Conservation (phyloP, 2,888 invertebrate genomes). For the Cheilosia impressa region DNA sequence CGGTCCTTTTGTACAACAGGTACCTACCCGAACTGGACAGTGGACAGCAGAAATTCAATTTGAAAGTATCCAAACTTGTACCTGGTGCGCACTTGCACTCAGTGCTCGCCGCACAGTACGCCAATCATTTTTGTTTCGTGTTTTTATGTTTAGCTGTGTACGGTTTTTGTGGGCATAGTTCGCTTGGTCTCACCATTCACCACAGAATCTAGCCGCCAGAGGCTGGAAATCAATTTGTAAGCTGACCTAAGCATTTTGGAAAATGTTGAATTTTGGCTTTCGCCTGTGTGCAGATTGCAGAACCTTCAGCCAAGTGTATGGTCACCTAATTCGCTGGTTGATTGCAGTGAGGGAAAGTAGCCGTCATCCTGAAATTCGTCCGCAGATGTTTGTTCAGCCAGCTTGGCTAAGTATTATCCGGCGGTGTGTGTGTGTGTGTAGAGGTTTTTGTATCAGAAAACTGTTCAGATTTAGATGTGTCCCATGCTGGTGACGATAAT, state of each 20-base stretch:
- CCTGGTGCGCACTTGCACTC: conserved; percentile 32
- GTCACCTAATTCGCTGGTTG: conserved; percentile 71
- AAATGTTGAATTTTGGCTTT: conserved; percentile 68
- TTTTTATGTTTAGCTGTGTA: conserved; percentile 18
- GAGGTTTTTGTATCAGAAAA: conserved; percentile 49
- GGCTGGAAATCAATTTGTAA: conserved; percentile 75
- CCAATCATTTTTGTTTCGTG: conserved; percentile 71
- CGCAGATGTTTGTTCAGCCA: conserved; percentile 72
- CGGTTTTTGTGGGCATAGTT: conserved; percentile 61
- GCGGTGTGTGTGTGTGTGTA: background rate
- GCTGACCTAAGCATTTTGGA: conserved; percentile 73
- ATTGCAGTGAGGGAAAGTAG: conserved; percentile 54
- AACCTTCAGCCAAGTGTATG: conserved; percentile 65
- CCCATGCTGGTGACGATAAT: conserved; percentile 52
- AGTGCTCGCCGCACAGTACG: conserved; percentile 29
- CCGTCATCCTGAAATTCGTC: conserved; percentile 54
- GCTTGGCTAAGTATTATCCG: conserved; percentile 14
- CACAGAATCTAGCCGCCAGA: conserved; percentile 59
- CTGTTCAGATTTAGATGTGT: conserved; percentile 65
- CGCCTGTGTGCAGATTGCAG: conserved; percentile 17
- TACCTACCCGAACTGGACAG: conserved; percentile 14
- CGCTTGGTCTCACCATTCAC: conserved; percentile 57
- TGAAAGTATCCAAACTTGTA: conserved; percentile 74
- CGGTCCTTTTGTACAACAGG: conserved; percentile 68
- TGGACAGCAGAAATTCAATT: conserved; percentile 59